Percentiles rank a stretch among this genome's conserved stretches.
These are phyloP conservation scores for Drosophila picticornis DNA, from an alignment of 2,888 invertebrate species.

Conservation along the genomic window DNA sequence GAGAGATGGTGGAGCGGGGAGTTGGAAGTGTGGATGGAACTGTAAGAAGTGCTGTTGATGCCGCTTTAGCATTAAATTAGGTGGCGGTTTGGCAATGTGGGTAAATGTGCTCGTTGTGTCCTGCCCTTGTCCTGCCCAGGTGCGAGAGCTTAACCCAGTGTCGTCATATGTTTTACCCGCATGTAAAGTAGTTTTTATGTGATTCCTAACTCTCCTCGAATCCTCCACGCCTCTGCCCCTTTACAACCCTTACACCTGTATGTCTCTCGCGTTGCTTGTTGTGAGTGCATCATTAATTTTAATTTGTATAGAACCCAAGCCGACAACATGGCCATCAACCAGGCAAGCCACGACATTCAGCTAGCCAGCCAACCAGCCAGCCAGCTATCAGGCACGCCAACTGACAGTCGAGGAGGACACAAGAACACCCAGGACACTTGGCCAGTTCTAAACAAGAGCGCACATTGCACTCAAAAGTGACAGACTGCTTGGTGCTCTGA, in stretches of 20 bases:
- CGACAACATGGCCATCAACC: slow-evolving; percentile 66
- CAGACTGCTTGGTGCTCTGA: neutral
- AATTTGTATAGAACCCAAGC: slow-evolving; percentile 75
- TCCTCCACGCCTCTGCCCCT: neutral
- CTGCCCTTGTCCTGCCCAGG: slow-evolving; percentile 60
- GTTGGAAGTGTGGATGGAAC: neutral
- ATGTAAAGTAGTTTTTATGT: slow-evolving; percentile 79
- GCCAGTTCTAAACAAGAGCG: slow-evolving; percentile 41
- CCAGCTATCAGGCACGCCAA: slow-evolving; percentile 42
- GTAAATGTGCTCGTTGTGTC: slow-evolving; percentile 14
- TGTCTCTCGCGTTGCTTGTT: slow-evolving; percentile 51
- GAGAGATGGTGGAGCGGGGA: neutral
- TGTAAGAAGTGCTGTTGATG: slow-evolving; percentile 38
- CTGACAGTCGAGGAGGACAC: slow-evolving; percentile 50
- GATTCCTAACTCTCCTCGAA: slow-evolving; percentile 17
- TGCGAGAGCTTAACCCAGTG: slow-evolving; percentile 70
- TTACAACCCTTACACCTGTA: slow-evolving; percentile 1
- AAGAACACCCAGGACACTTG: slow-evolving; percentile 66
- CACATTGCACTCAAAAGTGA: neutral
- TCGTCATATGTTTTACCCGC: slow-evolving; percentile 67
- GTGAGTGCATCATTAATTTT: slow-evolving; percentile 81
- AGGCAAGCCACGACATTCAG: slow-evolving; percentile 14
- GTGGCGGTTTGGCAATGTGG: slow-evolving; percentile 53
- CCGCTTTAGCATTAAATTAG: slow-evolving; percentile 74
- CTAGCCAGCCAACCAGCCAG: slow-evolving; percentile 3